phyloP scores from a whole-genome alignment of 2,113 vertebrate species.

The Gallinago undulata region DNA sequence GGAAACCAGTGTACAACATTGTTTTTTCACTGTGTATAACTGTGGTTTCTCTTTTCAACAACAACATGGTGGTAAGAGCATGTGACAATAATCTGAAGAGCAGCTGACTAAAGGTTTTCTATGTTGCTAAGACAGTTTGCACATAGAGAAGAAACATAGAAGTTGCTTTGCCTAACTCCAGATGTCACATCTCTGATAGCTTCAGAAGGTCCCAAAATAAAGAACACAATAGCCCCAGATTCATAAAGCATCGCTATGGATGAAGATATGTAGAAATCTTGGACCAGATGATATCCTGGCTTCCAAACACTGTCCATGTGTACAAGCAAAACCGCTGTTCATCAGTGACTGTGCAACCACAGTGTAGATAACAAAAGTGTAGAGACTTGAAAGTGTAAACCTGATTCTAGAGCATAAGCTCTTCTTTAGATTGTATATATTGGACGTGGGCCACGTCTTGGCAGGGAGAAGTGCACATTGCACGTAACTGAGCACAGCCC shows the following conservation, averaged over 20 bases:
- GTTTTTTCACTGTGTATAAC: not conserved
- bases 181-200: not conserved
- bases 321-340: not conserved
- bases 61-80: not conserved
- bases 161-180: not conserved
- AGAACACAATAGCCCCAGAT: not conserved
- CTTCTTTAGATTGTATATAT: not conserved
- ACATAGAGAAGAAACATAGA: not conserved
- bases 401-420: not conserved
- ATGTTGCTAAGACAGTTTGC: not conserved
- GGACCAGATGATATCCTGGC: not conserved
- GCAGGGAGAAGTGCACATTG: not conserved
- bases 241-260: not conserved
- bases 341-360: not conserved
- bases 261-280: not conserved
- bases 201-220: not conserved
- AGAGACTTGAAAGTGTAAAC: not conserved
- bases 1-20: not conserved
- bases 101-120: not conserved
- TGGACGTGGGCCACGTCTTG: conserved; percentile 8
- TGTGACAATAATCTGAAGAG: not conserved
- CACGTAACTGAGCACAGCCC: not conserved
- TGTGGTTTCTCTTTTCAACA: not conserved
- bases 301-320: not conserved
- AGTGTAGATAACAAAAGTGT: not conserved